Percentiles rank a stretch among this genome's conserved stretches.
These are phyloP conservation scores for Drosophila kambysellisi DNA, from an alignment of 2,888 invertebrate genomes.

Conservation along the genomic window DNA sequence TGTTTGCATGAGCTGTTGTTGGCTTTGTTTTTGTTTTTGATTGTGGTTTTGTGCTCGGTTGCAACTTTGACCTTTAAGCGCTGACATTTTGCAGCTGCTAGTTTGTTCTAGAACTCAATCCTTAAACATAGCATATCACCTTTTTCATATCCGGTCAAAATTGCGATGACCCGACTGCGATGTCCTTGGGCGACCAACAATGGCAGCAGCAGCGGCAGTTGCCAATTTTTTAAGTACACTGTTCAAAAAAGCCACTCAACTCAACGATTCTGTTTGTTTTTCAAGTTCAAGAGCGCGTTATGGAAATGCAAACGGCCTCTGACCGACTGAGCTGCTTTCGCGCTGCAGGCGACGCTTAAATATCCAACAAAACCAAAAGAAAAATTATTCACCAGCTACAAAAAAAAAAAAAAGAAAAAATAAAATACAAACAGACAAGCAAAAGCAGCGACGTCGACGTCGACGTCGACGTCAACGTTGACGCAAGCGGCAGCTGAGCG, in stretches of 20 bases:
- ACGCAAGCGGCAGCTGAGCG: constrained; percentile 1
- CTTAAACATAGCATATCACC: constrained; percentile 45
- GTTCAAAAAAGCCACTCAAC: background rate
- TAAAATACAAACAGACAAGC: constrained; percentile 17
- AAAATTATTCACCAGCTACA: constrained; percentile 8
- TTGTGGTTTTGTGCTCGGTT: constrained; percentile 38
- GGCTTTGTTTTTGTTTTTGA: constrained; percentile 34
- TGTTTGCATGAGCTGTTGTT: constrained; percentile 2
- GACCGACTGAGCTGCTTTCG: constrained; percentile 72
- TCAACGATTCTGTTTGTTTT: constrained; percentile 14
- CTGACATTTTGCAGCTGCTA: constrained; percentile 38
- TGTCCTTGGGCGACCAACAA: constrained; percentile 25
- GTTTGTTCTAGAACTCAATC: background rate
- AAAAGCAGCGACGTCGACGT: constrained; percentile 28
- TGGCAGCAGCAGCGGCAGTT: constrained; percentile 1
- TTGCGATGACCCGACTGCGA: background rate
- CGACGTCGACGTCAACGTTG: background rate
- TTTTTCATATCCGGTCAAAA: constrained; percentile 61
- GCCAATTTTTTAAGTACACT: background rate
- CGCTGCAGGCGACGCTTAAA: constrained; percentile 69
- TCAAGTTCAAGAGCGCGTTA: constrained; percentile 65
- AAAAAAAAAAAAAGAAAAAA: background rate
- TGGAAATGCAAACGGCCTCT: constrained; percentile 61
- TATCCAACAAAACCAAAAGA: constrained; percentile 45
- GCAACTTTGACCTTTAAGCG: constrained; percentile 68